Percentiles rank a stretch among this genome's conserved stretches.
These are phyloP conservation scores for Ascaphus truei DNA, from an alignment of 2,113 vertebrate genomes.

Conservation along the genomic window DNA sequence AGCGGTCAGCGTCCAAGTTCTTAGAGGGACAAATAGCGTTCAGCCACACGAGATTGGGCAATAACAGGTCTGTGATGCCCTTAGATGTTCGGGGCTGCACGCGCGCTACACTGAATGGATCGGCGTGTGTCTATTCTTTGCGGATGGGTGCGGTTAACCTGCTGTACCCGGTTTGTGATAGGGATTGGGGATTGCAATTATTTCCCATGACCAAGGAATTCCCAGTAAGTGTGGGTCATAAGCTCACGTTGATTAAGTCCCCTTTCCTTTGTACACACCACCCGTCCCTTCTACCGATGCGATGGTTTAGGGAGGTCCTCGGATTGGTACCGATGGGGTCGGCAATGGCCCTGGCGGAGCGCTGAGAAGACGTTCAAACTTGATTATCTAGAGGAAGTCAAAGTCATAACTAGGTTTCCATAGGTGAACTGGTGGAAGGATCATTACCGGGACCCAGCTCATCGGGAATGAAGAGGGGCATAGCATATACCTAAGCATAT, in stretches of 20 bases:
- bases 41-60: too few species aligned
- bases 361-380: conserved; percentile 35
- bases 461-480: too few species aligned
- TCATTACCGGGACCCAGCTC: conserved; percentile 39
- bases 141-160: neutral
- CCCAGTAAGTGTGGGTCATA: neutral
- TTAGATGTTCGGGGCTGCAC: conserved; percentile 48
- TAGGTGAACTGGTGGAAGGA: conserved; percentile 50
- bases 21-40: too few species aligned
- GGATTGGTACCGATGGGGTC: conserved; percentile 38
- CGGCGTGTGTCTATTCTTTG: conserved; percentile 45
- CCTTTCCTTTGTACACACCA: conserved; percentile 22
- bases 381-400: conserved; percentile 44
- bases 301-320: conserved; percentile 47
- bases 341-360: conserved; percentile 17
- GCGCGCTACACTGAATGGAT: conserved; percentile 48
- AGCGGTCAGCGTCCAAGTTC: too few species aligned
- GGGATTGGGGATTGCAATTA: neutral
- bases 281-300: conserved; percentile 44
- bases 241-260: neutral
- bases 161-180: neutral
- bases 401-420: conserved; percentile 48
- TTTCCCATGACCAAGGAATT: neutral
- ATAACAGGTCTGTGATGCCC: too few species aligned
- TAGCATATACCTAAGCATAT: too few species aligned